Percentiles rank a stretch among this genome's conserved stretches.
These are phyloP conservation scores for Paramormyrops hopkinsi DNA, from an alignment of 2,797 vertebrate species.

Conservation along the genomic window DNA sequence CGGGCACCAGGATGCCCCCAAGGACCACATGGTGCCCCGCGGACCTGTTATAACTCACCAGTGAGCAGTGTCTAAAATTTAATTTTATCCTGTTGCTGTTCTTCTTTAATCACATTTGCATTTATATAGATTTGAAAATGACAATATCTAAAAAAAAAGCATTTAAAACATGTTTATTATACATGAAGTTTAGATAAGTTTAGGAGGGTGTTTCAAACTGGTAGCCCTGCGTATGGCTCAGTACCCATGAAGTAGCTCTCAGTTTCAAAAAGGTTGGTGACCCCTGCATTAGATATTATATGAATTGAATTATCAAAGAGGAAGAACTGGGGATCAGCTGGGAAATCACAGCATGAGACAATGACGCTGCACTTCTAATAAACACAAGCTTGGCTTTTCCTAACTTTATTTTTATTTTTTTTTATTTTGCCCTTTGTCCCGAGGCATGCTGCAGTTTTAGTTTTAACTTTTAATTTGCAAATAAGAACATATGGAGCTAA, in stretches of 20 bases:
- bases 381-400: background rate
- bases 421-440: background rate
- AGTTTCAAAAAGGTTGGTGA: background rate
- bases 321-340: background rate
- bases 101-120: background rate
- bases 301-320: background rate
- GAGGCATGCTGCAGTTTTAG: background rate
- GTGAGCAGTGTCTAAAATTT: background rate
- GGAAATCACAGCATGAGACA: background rate
- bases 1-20: no score
- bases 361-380: background rate
- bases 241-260: background rate
- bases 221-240: background rate
- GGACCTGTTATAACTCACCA: background rate
- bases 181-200: background rate
- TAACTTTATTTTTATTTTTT: background rate
- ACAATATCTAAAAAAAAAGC: background rate
- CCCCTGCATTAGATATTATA: background rate
- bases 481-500: background rate
- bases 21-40: background rate
- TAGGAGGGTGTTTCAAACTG: background rate
- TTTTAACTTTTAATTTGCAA: background rate
- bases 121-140: background rate
- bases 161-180: background rate
- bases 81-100: background rate